These are phyloP conservation scores for Ciconia stormi DNA, from an alignment of 2,113 vertebrate species.

Conservation along the genomic window DNA sequence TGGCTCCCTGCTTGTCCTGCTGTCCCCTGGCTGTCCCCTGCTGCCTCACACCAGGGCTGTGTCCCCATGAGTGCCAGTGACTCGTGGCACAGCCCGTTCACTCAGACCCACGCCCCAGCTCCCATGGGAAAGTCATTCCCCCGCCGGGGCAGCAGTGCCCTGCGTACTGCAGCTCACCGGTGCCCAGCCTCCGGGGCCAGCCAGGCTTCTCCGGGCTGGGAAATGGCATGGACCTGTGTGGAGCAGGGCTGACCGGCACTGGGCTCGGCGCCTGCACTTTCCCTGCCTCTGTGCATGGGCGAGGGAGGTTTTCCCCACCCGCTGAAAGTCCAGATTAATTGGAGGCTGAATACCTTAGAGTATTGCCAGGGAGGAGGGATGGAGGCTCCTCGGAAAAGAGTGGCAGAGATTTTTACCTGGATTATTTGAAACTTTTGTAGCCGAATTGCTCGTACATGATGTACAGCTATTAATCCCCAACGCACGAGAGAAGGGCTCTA, in stretches of 20 bases:
- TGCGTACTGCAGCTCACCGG: accelerated
- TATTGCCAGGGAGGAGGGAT: not conserved
- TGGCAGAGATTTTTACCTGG: not conserved
- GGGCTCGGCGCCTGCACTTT: accelerated
- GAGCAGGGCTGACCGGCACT: not conserved
- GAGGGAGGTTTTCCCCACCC: not conserved
- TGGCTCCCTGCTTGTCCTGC: not conserved
- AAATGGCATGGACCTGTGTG: accelerated
- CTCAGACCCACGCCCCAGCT: not conserved
- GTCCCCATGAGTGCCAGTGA: not conserved
- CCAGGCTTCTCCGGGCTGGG: not conserved
- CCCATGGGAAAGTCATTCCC: not conserved
- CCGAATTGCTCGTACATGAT: not conserved
- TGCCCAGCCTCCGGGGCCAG: not conserved
- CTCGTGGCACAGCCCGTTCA: accelerated
- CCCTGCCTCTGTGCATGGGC: not conserved
- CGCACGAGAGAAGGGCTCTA: not conserved
- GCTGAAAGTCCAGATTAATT: not conserved
- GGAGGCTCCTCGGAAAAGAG: not conserved
- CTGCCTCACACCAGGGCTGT: not conserved
- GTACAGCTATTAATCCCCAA: not conserved
- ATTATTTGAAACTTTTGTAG: not conserved
- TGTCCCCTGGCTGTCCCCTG: not conserved
- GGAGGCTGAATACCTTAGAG: not conserved
- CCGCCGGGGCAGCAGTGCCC: accelerated